These are phyloP conservation scores for Ylistrum balloti DNA, from an alignment of 1,140 invertebrate species.

Conservation along the genomic window DNA sequence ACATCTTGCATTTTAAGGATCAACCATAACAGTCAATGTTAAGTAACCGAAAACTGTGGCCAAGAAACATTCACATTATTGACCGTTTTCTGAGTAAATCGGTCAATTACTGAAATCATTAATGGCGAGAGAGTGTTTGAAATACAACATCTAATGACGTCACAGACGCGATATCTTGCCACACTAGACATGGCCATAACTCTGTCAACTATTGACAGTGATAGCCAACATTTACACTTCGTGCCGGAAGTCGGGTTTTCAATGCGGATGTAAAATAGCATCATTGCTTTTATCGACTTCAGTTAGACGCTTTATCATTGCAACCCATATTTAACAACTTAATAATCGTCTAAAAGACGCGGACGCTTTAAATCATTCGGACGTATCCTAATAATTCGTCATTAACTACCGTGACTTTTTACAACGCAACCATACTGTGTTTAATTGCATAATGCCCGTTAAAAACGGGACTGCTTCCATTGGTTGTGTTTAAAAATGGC, in stretches of 20 bases:
- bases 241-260: conserved; percentile 17
- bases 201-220: conserved; percentile 3
- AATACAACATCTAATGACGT: not conserved
- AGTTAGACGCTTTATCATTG: conserved; percentile 11
- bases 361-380: conserved; percentile 38
- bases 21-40: not conserved
- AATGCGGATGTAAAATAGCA: conserved; percentile 29
- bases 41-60: not conserved
- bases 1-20: too few relatives aligned
- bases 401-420: conserved; percentile 18
- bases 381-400: conserved; percentile 34
- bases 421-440: not conserved
- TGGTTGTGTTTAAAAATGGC: not conserved
- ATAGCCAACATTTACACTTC: conserved; percentile 19
- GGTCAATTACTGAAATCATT: not conserved
- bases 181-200: not conserved
- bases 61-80: not conserved
- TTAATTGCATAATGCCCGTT: not conserved
- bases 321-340: conserved; percentile 39
- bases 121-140: not conserved
- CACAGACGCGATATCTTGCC: not conserved
- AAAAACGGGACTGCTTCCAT: conserved; percentile 10
- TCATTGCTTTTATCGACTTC: conserved; percentile 38
- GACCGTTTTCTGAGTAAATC: not conserved
- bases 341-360: conserved; percentile 34